Conservation (phyloP, 2,888 invertebrate species). For the Drosophila putrida region DNA sequence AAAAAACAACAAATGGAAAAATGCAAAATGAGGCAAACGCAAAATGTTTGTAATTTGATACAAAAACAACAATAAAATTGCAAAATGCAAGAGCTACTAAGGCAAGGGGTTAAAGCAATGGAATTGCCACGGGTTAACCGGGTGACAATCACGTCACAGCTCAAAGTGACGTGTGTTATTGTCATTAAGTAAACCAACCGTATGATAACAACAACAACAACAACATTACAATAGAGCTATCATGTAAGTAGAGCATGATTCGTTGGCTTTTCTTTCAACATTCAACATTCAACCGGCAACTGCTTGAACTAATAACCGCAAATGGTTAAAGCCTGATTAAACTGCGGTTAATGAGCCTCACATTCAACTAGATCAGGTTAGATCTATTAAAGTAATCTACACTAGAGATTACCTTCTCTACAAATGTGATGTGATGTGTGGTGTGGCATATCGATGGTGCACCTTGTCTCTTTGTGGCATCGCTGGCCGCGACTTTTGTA, state of each 20-base stretch:
- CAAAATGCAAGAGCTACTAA: slow-evolving; percentile 36
- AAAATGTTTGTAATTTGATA: slow-evolving; percentile 55
- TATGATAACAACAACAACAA: slow-evolving; percentile 35
- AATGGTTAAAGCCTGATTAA: slow-evolving; percentile 71
- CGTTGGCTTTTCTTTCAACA: slow-evolving; percentile 28
- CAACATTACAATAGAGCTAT: slow-evolving; percentile 10
- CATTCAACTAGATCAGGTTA: slow-evolving; percentile 2
- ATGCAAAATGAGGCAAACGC: slow-evolving; percentile 38
- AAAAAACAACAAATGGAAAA: too few relatives aligned
- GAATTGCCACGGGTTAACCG: slow-evolving; percentile 23
- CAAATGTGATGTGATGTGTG: background rate
- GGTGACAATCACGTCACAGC: slow-evolving; percentile 21
- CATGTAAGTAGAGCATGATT: slow-evolving; percentile 24
- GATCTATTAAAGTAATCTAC: slow-evolving; percentile 3
- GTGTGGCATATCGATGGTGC: slow-evolving; percentile 53
- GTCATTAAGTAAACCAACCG: slow-evolving; percentile 60
- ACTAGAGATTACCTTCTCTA: slow-evolving; percentile 16
- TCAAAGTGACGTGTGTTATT: slow-evolving; percentile 24
- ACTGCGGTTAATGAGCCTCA: slow-evolving; percentile 76
- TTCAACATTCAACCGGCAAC: slow-evolving; percentile 35
- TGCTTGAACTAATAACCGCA: slow-evolving; percentile 76
- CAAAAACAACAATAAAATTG: slow-evolving; percentile 15
- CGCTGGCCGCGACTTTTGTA: slow-evolving; percentile 47
- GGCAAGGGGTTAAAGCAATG: background rate
- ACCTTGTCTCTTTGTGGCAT: slow-evolving; percentile 44